A percentile compares a stretch with the other conserved stretches of the same genome.
phyloP scores from a whole-genome alignment of 2,797 vertebrate genomes.

The Phrynocephalus guinanensis region DNA sequence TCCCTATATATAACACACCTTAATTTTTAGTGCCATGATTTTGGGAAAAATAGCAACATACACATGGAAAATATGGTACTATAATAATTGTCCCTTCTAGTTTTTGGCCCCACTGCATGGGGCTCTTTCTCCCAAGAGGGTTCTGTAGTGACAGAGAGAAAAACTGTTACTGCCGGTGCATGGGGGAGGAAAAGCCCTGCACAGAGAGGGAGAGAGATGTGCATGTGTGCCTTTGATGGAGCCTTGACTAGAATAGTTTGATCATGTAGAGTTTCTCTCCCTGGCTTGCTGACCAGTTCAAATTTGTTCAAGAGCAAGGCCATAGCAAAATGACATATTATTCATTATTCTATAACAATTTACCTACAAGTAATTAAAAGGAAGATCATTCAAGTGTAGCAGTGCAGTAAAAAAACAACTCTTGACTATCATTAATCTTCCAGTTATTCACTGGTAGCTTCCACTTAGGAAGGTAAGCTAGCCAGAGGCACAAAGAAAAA shows the following conservation, averaged over 20 bases:
- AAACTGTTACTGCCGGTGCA: too few relatives aligned
- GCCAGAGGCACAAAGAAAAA: background rate
- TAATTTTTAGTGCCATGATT: too few relatives aligned
- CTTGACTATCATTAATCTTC: background rate
- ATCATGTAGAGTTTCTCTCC: background rate
- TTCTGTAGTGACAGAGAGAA: too few relatives aligned
- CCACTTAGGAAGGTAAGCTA: background rate
- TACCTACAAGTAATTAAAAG: slow-evolving; percentile 15
- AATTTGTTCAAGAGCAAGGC: background rate
- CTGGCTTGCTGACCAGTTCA: background rate
- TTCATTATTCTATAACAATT: background rate
- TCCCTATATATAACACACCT: too few relatives aligned
- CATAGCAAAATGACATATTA: background rate
- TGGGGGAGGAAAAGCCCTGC: too few relatives aligned
- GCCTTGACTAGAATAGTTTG: background rate
- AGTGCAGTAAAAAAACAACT: background rate
- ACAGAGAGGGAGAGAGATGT: too few relatives aligned
- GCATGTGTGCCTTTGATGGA: too few relatives aligned
- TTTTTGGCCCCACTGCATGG: too few relatives aligned
- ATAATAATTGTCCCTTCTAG: too few relatives aligned
- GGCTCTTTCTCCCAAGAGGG: too few relatives aligned
- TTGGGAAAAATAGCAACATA: too few relatives aligned
- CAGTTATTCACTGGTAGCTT: background rate
- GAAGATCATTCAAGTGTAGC: background rate
- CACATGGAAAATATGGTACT: too few relatives aligned